phyloP scores from a whole-genome alignment of 2,888 invertebrate genomes.

The Andrena haemorrhoa region DNA sequence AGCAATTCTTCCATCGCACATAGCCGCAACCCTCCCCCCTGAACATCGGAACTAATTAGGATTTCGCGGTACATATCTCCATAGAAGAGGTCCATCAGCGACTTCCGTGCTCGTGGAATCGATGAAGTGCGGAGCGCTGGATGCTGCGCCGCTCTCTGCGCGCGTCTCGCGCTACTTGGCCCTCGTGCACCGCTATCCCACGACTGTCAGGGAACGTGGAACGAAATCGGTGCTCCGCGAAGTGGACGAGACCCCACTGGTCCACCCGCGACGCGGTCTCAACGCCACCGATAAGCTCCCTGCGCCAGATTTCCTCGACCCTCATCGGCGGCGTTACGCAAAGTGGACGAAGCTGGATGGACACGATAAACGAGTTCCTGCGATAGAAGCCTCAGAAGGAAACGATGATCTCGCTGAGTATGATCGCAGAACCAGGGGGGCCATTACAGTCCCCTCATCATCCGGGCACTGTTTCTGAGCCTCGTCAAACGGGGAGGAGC shows the following conservation, averaged over 20 bases:
- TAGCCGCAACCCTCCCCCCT: conserved; percentile 2
- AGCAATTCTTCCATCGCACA: background rate
- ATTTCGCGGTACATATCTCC: background rate
- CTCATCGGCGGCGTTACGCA: conserved; percentile 11
- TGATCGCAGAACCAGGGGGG: conserved; percentile 42
- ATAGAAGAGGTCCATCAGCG: conserved; percentile 20
- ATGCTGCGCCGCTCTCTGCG: background rate
- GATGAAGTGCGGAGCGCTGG: conserved; percentile 36
- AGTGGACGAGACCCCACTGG: background rate
- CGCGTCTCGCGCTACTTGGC: conserved; percentile 20
- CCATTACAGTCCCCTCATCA: conserved; percentile 50
- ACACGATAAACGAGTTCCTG: conserved; percentile 27
- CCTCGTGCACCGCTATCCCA: conserved; percentile 42
- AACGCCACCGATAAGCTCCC: background rate
- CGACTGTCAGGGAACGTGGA: conserved; percentile 27
- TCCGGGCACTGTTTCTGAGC: conserved; percentile 30
- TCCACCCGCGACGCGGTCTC: background rate
- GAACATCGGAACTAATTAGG: conserved; percentile 40
- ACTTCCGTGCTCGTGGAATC: conserved; percentile 29
- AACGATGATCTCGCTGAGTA: conserved; percentile 49
- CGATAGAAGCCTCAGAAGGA: background rate
- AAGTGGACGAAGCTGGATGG: conserved; percentile 8
- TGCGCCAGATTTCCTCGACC: conserved; percentile 26
- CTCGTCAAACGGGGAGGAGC: conserved; percentile 32
- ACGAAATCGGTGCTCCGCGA: conserved; percentile 23